Evolutionary conservation across 37 sponge, comb jelly and placozoan genomes (phyloP), one percentile per base, ranked within the genome.

Genomic region (Geodia barretti): DNA sequence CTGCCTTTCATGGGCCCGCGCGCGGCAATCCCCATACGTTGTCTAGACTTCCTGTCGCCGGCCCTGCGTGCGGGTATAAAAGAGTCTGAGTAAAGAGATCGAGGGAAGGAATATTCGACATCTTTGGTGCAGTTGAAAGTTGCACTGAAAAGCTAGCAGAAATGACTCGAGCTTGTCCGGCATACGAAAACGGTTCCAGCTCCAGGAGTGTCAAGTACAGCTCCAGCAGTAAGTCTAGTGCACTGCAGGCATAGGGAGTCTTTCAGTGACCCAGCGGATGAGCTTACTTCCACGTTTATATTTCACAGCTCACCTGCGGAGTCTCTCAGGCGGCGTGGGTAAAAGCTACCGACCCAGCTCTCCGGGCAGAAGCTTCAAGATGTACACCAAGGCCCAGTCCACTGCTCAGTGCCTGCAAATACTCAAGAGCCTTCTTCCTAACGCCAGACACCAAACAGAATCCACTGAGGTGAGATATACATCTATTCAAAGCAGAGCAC

Each of bases 391-490:
- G 58, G 24, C 35, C 8, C 7, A 24, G 35, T 65, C 83, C 8
- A 83, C 72, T 41, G 74, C 74, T 4, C 76, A 82, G 30, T 76
- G 77, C 64, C 31, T 76, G 33, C 68, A 78, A 0, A 60, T 70
- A 58, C 78, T 88, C 25, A 88, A 88, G 41, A 76, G 47, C 23
- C 82, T 88, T 9, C 77, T 88, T 4, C 88, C 88, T 19, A 82
- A 76, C 35, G 68, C 80, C 37, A 79, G 68, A 2, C 54, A 73
- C 60, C 24, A 70, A 20, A 28, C 76, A 81, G 41, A 75, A 0
- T 66, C 70, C 2, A 60, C 81, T 9, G 87, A 86, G 70, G 86
- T 86, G 38, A 41, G 73, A n/a, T n/a, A n/a, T n/a, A n/a, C n/a
- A n/a, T n/a, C n/a, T n/a, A n/a, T n/a, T n/a, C n/a, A 9, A 62